Percentiles rank a stretch among this genome's conserved stretches.
phyloP scores from a whole-genome alignment of 2,797 vertebrate genomes.

The Tachyglossus aculeatus region DNA sequence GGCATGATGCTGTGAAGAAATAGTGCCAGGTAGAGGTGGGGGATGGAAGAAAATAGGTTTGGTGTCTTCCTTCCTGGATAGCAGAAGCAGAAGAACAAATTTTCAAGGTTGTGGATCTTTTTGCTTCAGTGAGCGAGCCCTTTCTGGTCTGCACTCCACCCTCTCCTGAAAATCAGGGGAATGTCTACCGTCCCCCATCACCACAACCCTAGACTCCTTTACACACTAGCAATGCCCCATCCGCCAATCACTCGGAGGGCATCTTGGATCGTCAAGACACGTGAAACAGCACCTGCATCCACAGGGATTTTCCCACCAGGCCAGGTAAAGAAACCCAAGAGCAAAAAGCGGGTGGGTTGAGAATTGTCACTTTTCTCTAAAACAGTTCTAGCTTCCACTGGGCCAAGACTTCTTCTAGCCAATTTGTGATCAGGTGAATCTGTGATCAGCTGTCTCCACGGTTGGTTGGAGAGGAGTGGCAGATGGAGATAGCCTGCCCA shows the following conservation, averaged over 20 bases:
- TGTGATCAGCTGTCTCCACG: neutral
- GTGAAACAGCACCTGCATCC: neutral
- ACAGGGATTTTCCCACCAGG: too few relatives aligned
- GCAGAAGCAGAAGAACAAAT: too few relatives aligned
- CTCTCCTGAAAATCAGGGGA: neutral
- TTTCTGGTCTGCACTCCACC: too few relatives aligned
- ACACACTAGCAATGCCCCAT: neutral
- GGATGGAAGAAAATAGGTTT: too few relatives aligned
- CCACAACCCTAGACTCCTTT: neutral
- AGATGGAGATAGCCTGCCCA: neutral
- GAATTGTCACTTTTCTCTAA: neutral
- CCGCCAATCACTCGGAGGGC: neutral
- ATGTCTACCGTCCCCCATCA: neutral
- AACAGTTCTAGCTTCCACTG: too few relatives aligned
- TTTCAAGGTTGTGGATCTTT: too few relatives aligned
- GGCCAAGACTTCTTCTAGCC: neutral
- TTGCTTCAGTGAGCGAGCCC: too few relatives aligned
- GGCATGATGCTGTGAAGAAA: too few relatives aligned
- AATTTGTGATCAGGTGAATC: neutral
- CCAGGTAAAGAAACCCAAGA: neutral
- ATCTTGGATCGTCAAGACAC: neutral
- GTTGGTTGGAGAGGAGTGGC: neutral
- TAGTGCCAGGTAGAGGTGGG: too few relatives aligned
- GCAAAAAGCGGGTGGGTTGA: neutral
- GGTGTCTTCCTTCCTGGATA: too few relatives aligned